Evolutionary conservation across 2,888 invertebrate species (phyloP), one percentile per base, ranked within the genome.

Genomic region (Copidosoma aretas): DNA sequence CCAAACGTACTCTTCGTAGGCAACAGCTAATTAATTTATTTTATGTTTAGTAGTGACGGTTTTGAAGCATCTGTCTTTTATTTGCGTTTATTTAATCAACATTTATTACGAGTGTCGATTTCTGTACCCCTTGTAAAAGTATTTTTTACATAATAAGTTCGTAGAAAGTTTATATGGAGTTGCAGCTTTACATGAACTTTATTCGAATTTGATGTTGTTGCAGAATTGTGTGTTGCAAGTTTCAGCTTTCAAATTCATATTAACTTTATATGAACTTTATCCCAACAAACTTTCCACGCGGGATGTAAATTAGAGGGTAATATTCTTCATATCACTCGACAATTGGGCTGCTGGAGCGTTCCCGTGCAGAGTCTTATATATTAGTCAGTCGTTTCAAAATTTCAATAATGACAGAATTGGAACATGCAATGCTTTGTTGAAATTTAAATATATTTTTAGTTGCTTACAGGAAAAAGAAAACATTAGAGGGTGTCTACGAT

Each of bases 321-420:
- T 57, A 58, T 49, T 53, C 39, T 61, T 62, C 21, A 24, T 70
- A 54, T 51, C 57, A 61, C 64, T 64, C 63, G 53, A 52, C 60
- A 53, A 68, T 71, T 57, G 41, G 41, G 66, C 41, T 52, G 69
- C 59, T 57, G 58, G 59, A 46, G 51, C 43, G 59, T 65, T 59
- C 58, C 51, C 54, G 76, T 80, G 81, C 79, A 79, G 81, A 81
- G 81, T 81, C 81, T 78, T 75, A 75, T 76, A 76, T 79, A 80
- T 79, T 78, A 76, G 82, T 81, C 81, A 82, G 82, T 80, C 81
- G 80, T 79, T 79, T 72, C 61, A 68, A 66, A 64, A 32, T 63
- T 46, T 14, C 8, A 46, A 14, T 46, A 15, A 14, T 41, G 41
- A 8, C 14, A 41, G n/a, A n/a, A n/a, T n/a, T n/a, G n/a, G n/a